A percentile compares a stretch with the other conserved stretches of the same genome.
Evolutionary conservation across 2,113 vertebrate genomes (phyloP).

Genomic region (Equus przewalskii): DNA sequence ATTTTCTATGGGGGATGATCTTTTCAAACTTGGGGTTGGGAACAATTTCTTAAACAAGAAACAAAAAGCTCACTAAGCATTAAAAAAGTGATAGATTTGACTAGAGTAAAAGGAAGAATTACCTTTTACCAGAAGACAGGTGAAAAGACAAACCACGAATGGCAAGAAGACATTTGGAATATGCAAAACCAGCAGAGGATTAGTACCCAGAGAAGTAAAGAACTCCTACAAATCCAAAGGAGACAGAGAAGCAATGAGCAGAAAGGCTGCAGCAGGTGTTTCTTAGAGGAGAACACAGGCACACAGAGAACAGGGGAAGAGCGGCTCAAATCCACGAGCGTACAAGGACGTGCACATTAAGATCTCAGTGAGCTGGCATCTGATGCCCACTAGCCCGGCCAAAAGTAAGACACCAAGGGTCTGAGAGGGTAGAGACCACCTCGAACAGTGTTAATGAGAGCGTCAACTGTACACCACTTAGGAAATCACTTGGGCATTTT

Average conservation of each 20-base stretch:
- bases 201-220: background rate
- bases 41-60: background rate
- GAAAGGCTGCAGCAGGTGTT: too few relatives aligned
- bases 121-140: background rate
- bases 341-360: too few relatives aligned
- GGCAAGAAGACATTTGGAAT: background rate
- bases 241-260: background rate
- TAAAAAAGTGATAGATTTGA: background rate
- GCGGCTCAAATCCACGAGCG: background rate
- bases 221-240: background rate
- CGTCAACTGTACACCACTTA: background rate
- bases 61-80: background rate
- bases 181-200: background rate
- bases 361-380: background rate
- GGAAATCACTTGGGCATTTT: background rate
- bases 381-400: background rate
- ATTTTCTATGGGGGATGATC: background rate
- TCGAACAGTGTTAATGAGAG: background rate
- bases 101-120: background rate
- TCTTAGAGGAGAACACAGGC: background rate
- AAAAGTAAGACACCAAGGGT: background rate
- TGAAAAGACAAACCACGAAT: background rate
- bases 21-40: background rate
- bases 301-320: background rate
- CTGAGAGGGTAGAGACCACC: background rate